phyloP scores from a whole-genome alignment of 2,113 vertebrate species.

The Sus scrofa region DNA sequence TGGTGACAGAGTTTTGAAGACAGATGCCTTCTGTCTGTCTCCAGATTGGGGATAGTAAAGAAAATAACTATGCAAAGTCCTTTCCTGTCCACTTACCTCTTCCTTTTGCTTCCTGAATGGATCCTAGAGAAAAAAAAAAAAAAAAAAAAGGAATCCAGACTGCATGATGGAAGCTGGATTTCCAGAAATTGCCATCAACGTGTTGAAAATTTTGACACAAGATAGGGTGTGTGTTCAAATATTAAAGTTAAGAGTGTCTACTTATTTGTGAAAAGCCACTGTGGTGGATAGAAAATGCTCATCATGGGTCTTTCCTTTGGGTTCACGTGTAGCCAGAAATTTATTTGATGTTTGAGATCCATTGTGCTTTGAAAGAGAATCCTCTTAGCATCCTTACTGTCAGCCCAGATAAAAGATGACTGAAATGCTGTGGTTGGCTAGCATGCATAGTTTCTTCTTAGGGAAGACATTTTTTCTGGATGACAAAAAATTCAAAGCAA shows the following conservation, averaged over 20 bases:
- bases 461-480: background rate
- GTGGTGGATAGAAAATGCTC: background rate
- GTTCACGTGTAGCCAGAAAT: background rate
- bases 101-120: background rate
- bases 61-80: background rate
- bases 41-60: background rate
- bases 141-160: background rate
- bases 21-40: conserved; percentile 30
- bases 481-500: conserved; percentile 35
- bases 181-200: background rate
- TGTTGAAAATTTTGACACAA: background rate
- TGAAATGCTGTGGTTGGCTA: conserved; percentile 3
- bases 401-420: conserved; percentile 36
- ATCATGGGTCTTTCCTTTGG: background rate
- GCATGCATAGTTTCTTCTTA: background rate
- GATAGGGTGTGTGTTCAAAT: background rate
- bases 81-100: background rate
- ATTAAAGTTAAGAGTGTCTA: background rate
- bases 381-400: background rate
- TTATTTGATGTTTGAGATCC: conserved; percentile 53
- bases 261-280: background rate
- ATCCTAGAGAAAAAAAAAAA: background rate
- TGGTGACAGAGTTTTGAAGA: conserved; percentile 36
- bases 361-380: conserved; percentile 51
- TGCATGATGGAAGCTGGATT: background rate